These are phyloP conservation scores for Phymorhynchus buccinoides DNA, from an alignment of 1,140 invertebrate species.

Conservation along the genomic window DNA sequence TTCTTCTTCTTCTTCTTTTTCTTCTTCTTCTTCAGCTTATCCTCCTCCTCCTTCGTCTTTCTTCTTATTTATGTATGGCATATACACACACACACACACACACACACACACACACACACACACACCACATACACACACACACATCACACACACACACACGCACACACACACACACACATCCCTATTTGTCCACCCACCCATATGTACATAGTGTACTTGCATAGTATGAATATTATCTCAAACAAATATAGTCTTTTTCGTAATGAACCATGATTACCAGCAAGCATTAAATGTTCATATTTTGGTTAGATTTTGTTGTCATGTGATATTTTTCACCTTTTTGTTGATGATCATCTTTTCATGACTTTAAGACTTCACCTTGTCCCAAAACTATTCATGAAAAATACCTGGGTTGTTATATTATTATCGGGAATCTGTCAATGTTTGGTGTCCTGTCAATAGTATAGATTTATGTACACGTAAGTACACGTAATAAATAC, in stretches of 20 bases:
- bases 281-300: neutral
- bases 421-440: no score
- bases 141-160: neutral
- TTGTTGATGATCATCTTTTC: neutral
- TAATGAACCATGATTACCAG: neutral
- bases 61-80: neutral
- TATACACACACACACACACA: neutral
- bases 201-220: no score
- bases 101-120: neutral
- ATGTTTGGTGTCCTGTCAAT: no score
- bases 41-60: constrained; percentile 4
- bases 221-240: neutral
- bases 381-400: neutral
- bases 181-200: neutral
- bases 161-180: neutral
- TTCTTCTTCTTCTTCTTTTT: neutral
- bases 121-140: constrained; percentile 9
- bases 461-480: no score
- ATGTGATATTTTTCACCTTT: neutral
- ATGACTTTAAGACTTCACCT: neutral
- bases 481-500: no score
- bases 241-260: neutral
- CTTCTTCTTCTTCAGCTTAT: neutral
- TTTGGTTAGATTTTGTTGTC: neutral
- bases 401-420: no score